Evolutionary conservation across 1,140 invertebrate species (phyloP), one percentile per base, ranked within the genome.

Genomic region (Cheumatopsyche charites): DNA sequence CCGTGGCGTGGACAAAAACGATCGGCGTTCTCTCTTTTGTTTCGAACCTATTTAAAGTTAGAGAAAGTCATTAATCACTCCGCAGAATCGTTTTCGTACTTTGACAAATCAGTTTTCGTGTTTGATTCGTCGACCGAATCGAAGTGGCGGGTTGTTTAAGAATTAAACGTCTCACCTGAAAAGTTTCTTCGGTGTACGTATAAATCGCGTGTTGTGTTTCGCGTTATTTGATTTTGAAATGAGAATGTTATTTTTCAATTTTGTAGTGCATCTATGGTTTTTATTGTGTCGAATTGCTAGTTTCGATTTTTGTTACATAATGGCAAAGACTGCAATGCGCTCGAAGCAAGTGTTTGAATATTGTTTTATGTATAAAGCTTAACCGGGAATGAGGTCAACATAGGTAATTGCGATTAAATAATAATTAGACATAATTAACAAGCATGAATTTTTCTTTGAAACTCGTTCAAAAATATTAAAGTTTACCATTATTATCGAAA

Each of bases 291-390:
- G 29, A 36, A 36, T 36, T 36, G 29, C 9, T 58, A 23, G 19
- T 58, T 25, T 13, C 55, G 21, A 7, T 25, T 17, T 58, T 58
- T 47, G 42, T 66, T 66, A 66, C 42, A 26, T 66, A 66, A 66
- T 66, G 19, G 43, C 21, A 42, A 66, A 42, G 43, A 66, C 63
- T 66, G 63, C 63, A 66, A 45, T 66, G 63, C 63, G 43, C 63
- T 23, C 17, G 47, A 66, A 66, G 63, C 43, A 47, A 66, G 47
- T 66, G 6, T 47, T 47, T 47, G 23, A 6, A 66, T 47, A 45
- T 41, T 23, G 26, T 47, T 47, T 23, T 17, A 1, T 66, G 63
- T 43, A 66, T 47, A 17, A n/a, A n/a, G n/a, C n/a, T 47, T 58
- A 12, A 25, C 41, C 29, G 5, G 3, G 1, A 65, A 66, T 21